Base-by-base conservation (phyloP, 2,888 invertebrate species). In the Scaptomyza tumidula region DNA sequence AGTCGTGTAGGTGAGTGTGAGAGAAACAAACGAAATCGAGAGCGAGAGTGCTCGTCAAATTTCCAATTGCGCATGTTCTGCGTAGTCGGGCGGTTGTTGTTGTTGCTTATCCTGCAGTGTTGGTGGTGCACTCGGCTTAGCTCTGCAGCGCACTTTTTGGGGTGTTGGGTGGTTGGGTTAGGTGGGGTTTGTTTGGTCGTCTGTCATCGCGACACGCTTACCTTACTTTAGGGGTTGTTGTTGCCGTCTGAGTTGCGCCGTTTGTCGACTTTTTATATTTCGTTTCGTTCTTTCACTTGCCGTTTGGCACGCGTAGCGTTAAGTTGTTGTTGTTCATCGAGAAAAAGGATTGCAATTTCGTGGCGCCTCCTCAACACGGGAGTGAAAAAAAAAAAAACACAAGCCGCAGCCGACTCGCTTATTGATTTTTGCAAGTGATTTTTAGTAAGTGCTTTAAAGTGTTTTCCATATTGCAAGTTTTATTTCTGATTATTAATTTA, bases 201-300 rank as follows among this genome's bases (percentile, higher is more conserved):
- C 44, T 59, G 53, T 43, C 58, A 67, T 58, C 70, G 71, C 71
- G 71, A 45, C 71, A 71, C 75, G 64, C 73, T 76, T 74, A 71
- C 73, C 50, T 19, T 43, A 14, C 54, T 55, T 80, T 83, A 84
- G 57, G 83, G 83, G 83, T 83, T 74, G 83, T 68, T 83, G 86
- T 83, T 85, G 85, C 89, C 78, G 75, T 78, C 78, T 84, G 87
- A 87, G 86, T 89, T 89, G 89, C 89, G 89, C 89, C 88, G 55
- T 66, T 82, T 27, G 45, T 16, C 62, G 50, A 57, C 37, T 52
- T 31, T 59, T 48, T 29, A 11, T 45, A 16, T 2, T 39, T 27
- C 43, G 27, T 60, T 68, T 53, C 73, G 61, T 74, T 71, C 59
- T 74, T 71, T 80, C 79, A 84, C 77, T 86, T 71, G 80, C 83